Evolutionary conservation across 2,113 vertebrate genomes (phyloP), one percentile per base, ranked within the genome.

Genomic region (Hypocryptadius cinnamomeus): DNA sequence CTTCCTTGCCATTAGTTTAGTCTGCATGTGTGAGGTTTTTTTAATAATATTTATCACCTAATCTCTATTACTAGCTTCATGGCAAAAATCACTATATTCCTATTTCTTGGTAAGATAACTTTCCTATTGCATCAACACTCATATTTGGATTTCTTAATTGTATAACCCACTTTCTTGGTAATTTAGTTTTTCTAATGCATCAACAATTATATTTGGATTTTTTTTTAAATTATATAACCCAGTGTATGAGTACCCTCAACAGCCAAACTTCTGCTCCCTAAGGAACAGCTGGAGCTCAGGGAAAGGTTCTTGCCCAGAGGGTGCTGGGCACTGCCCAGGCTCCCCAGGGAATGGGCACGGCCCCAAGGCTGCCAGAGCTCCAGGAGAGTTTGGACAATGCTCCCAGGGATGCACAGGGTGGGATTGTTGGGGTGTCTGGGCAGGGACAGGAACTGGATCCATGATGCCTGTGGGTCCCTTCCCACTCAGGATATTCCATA

Each of bases 1-100:
- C 24, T 86, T 94, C 31, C 79, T 89, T 65, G 47, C 35, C 69
- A 69, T 92, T 92, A 91, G 92, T 92, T 90, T 72, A 63, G 8
- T 69, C 80, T 89, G 53, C 39, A 47, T 45, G 45, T 51, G 35
- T 48, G n/a, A 50, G 27, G 13, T 5, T 1, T 22, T 68, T 85
- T 47, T 70, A 27, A 53, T 5, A 79, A 33, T 40, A 60, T 86
- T 88, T 90, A 35, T 87, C 57, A 74, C 60, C 23, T 69, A 28
- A 87, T 42, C 3, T 11, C 56, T 87, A 37, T 47, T 53, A 45
- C 18, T 23, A 57, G 37, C 45, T 61, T 83, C 72, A 78, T 61
- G 57, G 61, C 27, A 93, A 84, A 86, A 92, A 31, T 64, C 11
- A 35, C 79, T 85, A 23, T 3, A 2, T 47, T 92, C 39, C 13